These are phyloP conservation scores for human (Homo sapiens) DNA, from an alignment of 2,113 vertebrate species.

Conservation along the genomic window DNA sequence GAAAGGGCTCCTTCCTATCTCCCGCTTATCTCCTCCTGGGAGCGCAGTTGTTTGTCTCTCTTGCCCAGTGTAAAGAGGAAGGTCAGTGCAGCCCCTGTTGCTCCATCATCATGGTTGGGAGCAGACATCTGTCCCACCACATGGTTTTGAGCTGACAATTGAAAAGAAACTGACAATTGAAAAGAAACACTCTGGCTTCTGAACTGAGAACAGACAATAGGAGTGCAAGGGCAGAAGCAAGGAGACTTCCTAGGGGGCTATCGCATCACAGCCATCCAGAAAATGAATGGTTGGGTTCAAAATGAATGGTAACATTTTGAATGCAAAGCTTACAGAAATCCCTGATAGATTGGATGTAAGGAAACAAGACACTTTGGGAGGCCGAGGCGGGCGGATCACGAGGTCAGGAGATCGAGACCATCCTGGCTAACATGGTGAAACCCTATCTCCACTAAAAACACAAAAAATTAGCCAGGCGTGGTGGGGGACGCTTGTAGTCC, in stretches of 20 bases:
- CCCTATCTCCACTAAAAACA: no score
- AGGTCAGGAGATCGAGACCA: no score
- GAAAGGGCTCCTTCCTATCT: background rate
- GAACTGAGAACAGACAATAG: background rate
- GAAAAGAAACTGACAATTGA: background rate
- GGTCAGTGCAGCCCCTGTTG: no score
- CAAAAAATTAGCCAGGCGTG: no score
- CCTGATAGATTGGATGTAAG: background rate
- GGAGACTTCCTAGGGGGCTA: no score
- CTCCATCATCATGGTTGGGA: background rate
- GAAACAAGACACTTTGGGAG: background rate
- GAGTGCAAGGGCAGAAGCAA: rapidly evolving
- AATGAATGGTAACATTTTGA: background rate
- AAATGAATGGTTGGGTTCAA: no score
- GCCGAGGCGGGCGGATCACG: no score
- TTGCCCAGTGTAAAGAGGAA: rapidly evolving
- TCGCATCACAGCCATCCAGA: rapidly evolving
- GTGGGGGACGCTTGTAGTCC: rapidly evolving
- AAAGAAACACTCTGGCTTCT: background rate
- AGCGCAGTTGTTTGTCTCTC: background rate
- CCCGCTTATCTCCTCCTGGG: background rate
- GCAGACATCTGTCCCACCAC: background rate
- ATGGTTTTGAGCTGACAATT: background rate
- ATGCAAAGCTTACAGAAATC: background rate
- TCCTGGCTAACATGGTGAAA: no score